Evolutionary conservation across 2,888 invertebrate species (phyloP), one percentile per base, ranked within the genome.

Genomic region (Microctonus hyperodae): DNA sequence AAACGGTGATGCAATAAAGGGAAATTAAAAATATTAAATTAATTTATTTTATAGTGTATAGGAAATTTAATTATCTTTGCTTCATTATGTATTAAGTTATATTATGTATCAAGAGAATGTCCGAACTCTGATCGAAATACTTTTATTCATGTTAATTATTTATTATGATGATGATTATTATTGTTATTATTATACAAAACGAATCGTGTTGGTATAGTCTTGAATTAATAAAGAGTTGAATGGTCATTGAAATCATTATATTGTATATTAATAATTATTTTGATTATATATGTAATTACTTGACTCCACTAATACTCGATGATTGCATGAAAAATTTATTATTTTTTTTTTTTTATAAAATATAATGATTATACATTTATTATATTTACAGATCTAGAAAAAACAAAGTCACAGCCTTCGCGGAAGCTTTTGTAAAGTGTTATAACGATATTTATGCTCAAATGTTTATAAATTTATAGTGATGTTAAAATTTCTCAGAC

Each of bases 191-290:
- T 67, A 71, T 72, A 71, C 72, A 68, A 68, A 71, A 75, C 75
- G 77, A 70, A 73, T 75, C 79, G 80, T 80, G 78, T 77, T 79
- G 78, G 79, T 68, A 78, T 50, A 51, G 73, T 79, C 78, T 79
- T 78, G 76, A 79, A 77, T 75, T 74, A 81, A 81, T 81, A 81
- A 81, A 81, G 76, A 77, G 77, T 81, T 81, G 69, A 79, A 76
- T 77, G 76, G 76, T 81, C 81, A 80, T 73, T 56, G 70, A 78
- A 78, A 75, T 16, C 10, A 55, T n/a, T n/a, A 16, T n/a, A 16
- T 16, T 7, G 7, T 44, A n/a, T 44, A 4, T 44, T n/a, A 1
- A 16, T 13, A 44, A 20, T 44, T 44, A 44, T 44, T 44, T 44
- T 7, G 16, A 44, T 16, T 44, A 16, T 2, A 16, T 16, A 50